Percentiles rank a stretch among this genome's conserved stretches.
These are phyloP conservation scores for Butastur rufipennis DNA, from an alignment of 2,113 vertebrate species.

Conservation along the genomic window DNA sequence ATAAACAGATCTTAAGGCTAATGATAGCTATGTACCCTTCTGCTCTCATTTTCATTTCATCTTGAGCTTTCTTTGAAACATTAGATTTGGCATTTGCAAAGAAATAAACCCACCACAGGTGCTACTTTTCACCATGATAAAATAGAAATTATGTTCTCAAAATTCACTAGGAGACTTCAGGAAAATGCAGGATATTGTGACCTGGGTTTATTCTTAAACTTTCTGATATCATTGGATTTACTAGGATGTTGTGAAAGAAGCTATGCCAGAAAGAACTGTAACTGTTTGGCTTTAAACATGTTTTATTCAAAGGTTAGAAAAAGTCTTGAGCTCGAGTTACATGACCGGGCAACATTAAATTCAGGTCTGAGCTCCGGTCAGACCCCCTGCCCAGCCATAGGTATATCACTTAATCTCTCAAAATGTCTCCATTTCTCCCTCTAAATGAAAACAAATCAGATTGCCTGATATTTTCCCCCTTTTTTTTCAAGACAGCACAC, in stretches of 20 bases:
- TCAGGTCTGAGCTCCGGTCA: not conserved
- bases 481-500: not conserved
- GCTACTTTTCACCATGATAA: constrained; percentile 41
- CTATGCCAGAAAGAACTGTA: not conserved
- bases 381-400: not conserved
- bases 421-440: not conserved
- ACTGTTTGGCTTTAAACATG: not conserved
- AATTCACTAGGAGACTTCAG: constrained; percentile 24
- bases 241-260: not conserved
- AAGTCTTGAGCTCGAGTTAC: not conserved
- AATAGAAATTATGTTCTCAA: constrained; percentile 44
- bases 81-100: constrained; percentile 52
- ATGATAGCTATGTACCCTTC: constrained; percentile 49
- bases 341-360: not conserved
- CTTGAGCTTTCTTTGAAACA: constrained; percentile 54
- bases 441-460: not conserved
- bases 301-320: constrained; percentile 11
- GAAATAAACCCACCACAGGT: constrained; percentile 12
- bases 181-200: constrained; percentile 21
- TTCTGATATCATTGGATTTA: not conserved
- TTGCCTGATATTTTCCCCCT: not conserved
- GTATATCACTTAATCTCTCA: constrained; percentile 1
- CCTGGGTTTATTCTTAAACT: not conserved
- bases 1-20: constrained; percentile 63
- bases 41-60: constrained; percentile 48